Conservation (phyloP, 2,797 vertebrate species). For the Sternotherus odoratus region DNA sequence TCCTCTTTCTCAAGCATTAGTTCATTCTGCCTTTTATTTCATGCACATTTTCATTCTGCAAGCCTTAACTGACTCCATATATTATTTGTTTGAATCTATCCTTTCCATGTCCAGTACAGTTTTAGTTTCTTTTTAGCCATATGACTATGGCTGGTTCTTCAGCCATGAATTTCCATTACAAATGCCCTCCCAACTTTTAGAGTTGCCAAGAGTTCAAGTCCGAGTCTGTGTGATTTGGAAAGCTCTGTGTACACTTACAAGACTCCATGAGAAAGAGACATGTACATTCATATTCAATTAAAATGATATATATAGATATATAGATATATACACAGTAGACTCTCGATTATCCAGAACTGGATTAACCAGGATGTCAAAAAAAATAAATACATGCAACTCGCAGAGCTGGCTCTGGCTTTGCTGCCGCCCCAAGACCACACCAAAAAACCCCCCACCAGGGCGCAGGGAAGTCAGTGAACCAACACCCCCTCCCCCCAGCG, state of each 20-base stretch:
- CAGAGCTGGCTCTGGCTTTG: no score
- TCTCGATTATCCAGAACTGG: no score
- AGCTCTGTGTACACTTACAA: background rate
- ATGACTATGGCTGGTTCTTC: no score
- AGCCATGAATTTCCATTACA: background rate
- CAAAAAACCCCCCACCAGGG: no score
- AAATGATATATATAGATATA: background rate
- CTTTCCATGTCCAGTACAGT: background rate
- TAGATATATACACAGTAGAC: no score
- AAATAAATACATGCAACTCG: no score
- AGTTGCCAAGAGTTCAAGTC: background rate
- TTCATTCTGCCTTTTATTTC: background rate
- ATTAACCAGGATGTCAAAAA: no score
- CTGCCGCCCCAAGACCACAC: no score
- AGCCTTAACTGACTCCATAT: background rate
- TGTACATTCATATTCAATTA: background rate
- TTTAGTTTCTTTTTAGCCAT: background rate
- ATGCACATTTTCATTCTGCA: background rate
- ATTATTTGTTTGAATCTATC: background rate
- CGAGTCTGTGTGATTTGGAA: background rate
- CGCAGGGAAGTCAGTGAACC: no score
- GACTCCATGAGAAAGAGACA: background rate
- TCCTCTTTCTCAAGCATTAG: background rate
- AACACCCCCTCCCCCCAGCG: no score
- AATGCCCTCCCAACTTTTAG: background rate